phyloP scores from a whole-genome alignment of 2,888 invertebrate genomes.

The Mantis religiosa region DNA sequence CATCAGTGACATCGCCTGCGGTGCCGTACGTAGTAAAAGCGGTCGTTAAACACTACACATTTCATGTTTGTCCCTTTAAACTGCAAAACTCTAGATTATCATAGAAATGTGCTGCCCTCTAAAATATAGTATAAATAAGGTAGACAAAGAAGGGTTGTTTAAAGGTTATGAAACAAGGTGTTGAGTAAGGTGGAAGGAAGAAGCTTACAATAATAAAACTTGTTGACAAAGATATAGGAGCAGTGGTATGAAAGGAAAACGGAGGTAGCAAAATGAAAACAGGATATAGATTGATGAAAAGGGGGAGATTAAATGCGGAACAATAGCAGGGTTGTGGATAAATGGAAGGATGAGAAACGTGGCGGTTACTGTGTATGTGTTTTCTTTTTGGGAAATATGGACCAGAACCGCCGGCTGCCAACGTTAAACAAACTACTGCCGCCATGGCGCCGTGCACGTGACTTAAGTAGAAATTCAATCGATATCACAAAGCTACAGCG shows the following conservation, averaged over 20 bases:
- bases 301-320: background rate
- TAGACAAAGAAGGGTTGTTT: background rate
- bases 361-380: background rate
- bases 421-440: background rate
- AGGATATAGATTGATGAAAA: background rate
- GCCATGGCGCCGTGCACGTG: background rate
- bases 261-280: background rate
- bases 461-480: background rate
- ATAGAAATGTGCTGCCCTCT: background rate
- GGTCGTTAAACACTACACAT: no score
- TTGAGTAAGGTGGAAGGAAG: background rate
- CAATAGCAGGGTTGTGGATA: background rate
- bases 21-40: no score
- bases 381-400: background rate
- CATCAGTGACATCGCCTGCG: no score
- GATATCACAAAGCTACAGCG: background rate
- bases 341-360: background rate
- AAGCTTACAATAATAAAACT: background rate
- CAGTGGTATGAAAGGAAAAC: background rate
- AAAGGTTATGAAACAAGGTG: background rate
- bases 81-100: no score
- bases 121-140: background rate
- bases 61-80: no score
- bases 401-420: background rate
- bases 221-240: background rate